Percentiles rank a stretch among this genome's conserved stretches.
phyloP scores from a whole-genome alignment of 2,888 invertebrate genomes.

The Ganaspis brasiliensis region DNA sequence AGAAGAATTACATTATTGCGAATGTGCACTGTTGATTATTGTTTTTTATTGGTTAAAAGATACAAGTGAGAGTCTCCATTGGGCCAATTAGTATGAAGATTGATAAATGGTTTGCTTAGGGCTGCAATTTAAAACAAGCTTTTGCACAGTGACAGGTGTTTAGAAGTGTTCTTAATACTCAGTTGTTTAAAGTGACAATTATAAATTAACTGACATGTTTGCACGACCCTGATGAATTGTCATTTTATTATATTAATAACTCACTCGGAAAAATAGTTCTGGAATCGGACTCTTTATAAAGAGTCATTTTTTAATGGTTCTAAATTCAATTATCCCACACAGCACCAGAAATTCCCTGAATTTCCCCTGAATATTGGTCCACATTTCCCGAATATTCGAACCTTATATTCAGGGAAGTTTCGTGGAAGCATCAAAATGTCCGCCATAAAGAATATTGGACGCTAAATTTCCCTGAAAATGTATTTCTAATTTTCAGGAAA shows the following conservation, averaged over 20 bases:
- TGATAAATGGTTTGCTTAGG: conserved; percentile 4
- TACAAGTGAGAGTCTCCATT: not conserved
- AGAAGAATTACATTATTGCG: not conserved
- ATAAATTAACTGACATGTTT: not conserved
- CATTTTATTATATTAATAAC: not conserved
- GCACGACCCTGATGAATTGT: not conserved
- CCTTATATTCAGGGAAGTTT: no score
- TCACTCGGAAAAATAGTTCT: not conserved
- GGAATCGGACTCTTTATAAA: no score
- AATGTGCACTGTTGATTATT: not conserved
- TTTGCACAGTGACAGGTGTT: conserved; percentile 11
- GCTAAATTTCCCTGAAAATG: no score
- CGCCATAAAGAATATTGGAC: no score
- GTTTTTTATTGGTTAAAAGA: not conserved
- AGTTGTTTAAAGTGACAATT: not conserved
- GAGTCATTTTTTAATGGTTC: no score
- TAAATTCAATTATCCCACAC: no score
- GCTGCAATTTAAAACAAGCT: conserved; percentile 9
- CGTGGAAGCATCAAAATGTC: no score
- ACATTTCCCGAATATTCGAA: no score
- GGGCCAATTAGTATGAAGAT: conserved; percentile 11
- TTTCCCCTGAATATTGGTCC: no score
- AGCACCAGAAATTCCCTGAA: no score
- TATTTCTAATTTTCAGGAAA: no score
- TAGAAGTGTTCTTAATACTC: conserved; percentile 7